These are phyloP conservation scores for Thelaira solivaga DNA, from an alignment of 2,888 invertebrate genomes.

Conservation along the genomic window DNA sequence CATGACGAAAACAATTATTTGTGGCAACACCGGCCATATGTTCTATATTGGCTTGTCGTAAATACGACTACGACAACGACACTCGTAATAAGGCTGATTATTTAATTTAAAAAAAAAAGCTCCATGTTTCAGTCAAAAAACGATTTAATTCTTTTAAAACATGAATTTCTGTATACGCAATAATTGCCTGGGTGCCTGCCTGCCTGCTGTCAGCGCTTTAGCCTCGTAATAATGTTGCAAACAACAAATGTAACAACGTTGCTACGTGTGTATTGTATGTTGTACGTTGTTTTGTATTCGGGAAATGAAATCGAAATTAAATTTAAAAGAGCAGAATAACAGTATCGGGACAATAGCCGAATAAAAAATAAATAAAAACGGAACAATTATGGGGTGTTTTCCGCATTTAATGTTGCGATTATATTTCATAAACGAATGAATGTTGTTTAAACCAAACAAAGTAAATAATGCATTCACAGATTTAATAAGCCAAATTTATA, in stretches of 20 bases:
- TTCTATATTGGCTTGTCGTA: too few relatives aligned
- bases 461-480: constrained; percentile 17
- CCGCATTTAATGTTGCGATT: constrained; percentile 56
- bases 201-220: constrained; percentile 16
- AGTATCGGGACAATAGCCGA: constrained; percentile 23
- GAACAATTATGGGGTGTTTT: constrained; percentile 55
- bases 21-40: too few relatives aligned
- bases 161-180: constrained; percentile 11
- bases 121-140: too few relatives aligned
- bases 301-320: constrained; percentile 51
- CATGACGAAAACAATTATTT: too few relatives aligned
- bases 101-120: too few relatives aligned
- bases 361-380: constrained; percentile 45
- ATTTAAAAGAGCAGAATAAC: constrained; percentile 22
- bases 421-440: constrained; percentile 31
- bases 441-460: constrained; percentile 5
- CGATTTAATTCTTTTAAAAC: constrained; percentile 19
- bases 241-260: neutral
- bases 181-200: constrained; percentile 34
- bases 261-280: neutral
- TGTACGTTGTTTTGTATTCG: constrained; percentile 42
- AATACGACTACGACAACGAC: too few relatives aligned
- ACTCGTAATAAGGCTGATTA: too few relatives aligned
- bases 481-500: constrained; percentile 46
- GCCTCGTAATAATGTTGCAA: constrained; percentile 20